Evolutionary conservation across 2,113 vertebrate genomes (phyloP), one percentile per base, ranked within the genome.

Genomic region (Podarcis muralis): DNA sequence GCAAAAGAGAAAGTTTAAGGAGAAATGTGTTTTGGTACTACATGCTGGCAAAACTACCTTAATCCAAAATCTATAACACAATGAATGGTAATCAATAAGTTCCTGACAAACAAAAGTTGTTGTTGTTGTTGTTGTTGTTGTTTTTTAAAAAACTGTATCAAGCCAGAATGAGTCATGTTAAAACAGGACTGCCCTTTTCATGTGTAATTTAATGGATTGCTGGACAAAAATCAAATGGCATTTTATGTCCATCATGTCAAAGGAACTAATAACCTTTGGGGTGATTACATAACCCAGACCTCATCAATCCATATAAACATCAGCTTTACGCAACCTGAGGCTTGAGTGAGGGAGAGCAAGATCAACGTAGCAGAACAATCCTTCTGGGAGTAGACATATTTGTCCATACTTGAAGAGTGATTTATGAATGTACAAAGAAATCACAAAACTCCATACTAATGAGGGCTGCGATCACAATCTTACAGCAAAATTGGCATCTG

Each of bases 261-360:
- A 95, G 8, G 78, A 89, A 94, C 59, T 89, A 94, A 91, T 85
- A 91, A 89, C 30, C 87, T 91, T 89, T 78, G 76, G 65, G 48
- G 76, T 87, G 94, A 81, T 86, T 88, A 4, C 18, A 43, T 68
- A 88, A 89, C 27, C 53, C n/a, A 91, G 22, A 35, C 20, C 85
- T 95, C 69, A 88, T 93, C 86, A 94, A 62, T 87, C 43, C 40
- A 86, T 86, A 93, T 92, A 87, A 93, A 4, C 74, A 91, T 92
- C 88, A 91, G 25, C 2, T 88, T 32, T 83, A 53, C 57, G 87
- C 76, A 12, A n/a, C 74, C 9, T 32, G 1, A 76, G 59, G 4
- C 83, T 16, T 91, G n/a, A 92, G 27, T 43, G 82, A 93, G 84
- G 7, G 35, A 93, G 82, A 87, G 40, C 11, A 92, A 89, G 48